Evolutionary conservation across 2,888 invertebrate genomes (phyloP), one percentile per base, ranked within the genome.

Genomic region (Brassicogethes aeneus): DNA sequence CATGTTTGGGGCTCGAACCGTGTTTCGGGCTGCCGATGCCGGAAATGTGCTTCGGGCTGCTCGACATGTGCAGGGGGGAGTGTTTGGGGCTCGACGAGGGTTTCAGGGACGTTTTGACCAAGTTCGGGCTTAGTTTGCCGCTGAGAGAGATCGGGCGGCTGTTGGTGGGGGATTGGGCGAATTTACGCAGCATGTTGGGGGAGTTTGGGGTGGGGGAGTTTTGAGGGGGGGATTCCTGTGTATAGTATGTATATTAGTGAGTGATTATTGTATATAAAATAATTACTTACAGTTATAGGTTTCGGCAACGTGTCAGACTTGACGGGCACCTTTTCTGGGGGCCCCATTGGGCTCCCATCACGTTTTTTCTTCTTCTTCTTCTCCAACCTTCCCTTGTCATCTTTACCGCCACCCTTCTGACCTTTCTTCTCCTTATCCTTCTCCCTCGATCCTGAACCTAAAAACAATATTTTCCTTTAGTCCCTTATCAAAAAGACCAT

Each of bases 291-390:
- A 3, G 81, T 79, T 2, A 83, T 79, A 0, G 83, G 81, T 60
- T 84, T 84, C 2, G 77, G 77, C 15, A 83, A 61, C 1, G 81
- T 77, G 55, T 85, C 84, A 56, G 80, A 81, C 36, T 59, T 59
- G 2, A 52, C 47, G 1, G 85, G 85, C 7, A 85, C 73, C 63
- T 89, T 89, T 47, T 87, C 87, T 0, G 90, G 89, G 1, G 85
- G 85, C 1, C 85, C 85, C 85, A 85, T 85, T 0, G 83, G 77
- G 58, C 82, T 80, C 47, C 86, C 87, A 48, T 86, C 80, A 39
- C 84, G 74, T 59, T 86, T 85, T 55, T 85, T 79, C 53, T 87
- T 86, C 13, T 74, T 64, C 54, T 80, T 80, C 61, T 86, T 88
- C 47, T 89, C 81, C 43, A 72, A 45, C 71, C 68, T 45, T 56